phyloP scores from a whole-genome alignment of 2,113 vertebrate genomes.

The Nothocercus nigrocapillus region DNA sequence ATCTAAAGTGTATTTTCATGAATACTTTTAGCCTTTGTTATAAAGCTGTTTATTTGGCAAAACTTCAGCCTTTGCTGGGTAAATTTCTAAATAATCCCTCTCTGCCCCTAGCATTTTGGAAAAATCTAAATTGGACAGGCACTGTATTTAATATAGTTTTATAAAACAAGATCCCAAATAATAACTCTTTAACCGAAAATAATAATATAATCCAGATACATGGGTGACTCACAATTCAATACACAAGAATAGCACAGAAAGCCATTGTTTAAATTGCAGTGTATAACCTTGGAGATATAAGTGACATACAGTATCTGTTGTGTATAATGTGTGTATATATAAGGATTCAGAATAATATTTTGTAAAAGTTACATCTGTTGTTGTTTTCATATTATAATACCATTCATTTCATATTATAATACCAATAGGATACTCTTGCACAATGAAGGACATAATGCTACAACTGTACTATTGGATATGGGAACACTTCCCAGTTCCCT shows the following conservation, averaged over 20 bases:
- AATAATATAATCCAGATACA: constrained; percentile 3
- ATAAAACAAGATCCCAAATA: background rate
- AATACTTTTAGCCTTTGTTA: background rate
- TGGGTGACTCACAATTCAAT: background rate
- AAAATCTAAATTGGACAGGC: background rate
- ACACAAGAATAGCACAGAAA: background rate
- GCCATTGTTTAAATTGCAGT: background rate
- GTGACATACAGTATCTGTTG: background rate
- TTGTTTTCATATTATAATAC: background rate
- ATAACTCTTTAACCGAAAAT: background rate
- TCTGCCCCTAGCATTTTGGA: constrained; percentile 13
- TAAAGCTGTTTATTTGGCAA: background rate
- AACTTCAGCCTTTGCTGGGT: background rate
- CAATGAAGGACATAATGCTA: background rate
- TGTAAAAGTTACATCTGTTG: background rate
- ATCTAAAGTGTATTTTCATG: background rate
- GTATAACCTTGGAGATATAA: background rate
- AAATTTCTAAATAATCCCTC: background rate
- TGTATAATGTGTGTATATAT: constrained; percentile 33
- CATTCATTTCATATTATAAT: background rate
- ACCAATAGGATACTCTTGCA: background rate
- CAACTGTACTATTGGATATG: background rate
- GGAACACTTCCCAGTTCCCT: background rate
- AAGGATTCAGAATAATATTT: constrained; percentile 15
- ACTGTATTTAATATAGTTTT: background rate